Evolutionary conservation across 2,888 invertebrate species (phyloP).

Genomic region (Argyra leucocephala): DNA sequence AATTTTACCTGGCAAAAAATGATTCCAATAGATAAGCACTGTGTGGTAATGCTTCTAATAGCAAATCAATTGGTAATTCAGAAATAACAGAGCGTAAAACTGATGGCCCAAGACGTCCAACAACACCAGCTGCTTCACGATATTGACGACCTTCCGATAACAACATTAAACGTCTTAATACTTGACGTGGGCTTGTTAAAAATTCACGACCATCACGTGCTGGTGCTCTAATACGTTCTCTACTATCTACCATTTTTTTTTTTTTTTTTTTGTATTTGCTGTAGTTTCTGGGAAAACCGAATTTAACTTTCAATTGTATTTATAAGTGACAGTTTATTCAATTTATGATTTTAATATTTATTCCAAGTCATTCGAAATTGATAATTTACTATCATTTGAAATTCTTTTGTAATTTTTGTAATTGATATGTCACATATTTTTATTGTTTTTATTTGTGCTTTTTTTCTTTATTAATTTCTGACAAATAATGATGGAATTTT

Average conservation of each 20-base stretch:
- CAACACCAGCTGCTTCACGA: conserved; percentile 78
- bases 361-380: no score
- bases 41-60: conserved; percentile 83
- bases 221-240: conserved; percentile 61
- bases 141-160: conserved; percentile 81
- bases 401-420: no score
- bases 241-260: conserved; percentile 56
- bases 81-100: conserved; percentile 66
- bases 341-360: no score
- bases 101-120: conserved; percentile 67
- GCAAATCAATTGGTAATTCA: conserved; percentile 75
- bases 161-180: conserved; percentile 61
- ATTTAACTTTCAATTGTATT: no score
- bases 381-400: no score
- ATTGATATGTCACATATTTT: no score
- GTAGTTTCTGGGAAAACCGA: no score
- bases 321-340: no score
- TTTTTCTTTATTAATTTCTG: no score
- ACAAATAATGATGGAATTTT: no score
- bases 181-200: conserved; percentile 58
- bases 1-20: conserved; percentile 55
- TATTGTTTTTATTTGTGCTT: no score
- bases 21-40: conserved; percentile 80
- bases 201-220: conserved; percentile 49
- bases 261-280: neutral